Evolutionary conservation across 2,888 invertebrate genomes (phyloP), one percentile per base, ranked within the genome.

Genomic region (Himalopsyche kuldschensis): DNA sequence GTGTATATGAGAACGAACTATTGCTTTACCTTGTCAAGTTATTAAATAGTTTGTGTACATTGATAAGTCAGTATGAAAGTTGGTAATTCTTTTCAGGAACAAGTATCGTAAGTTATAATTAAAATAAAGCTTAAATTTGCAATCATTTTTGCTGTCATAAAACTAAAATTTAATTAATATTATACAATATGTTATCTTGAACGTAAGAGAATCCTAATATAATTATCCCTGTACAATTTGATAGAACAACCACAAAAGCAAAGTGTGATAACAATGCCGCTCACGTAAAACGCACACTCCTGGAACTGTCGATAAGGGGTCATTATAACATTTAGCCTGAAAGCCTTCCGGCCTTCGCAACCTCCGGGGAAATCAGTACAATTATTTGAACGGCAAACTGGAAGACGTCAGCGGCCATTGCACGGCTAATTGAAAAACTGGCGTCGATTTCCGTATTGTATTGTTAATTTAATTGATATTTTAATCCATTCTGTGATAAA

Each of bases 291-390:
- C 46, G 76, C 27, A 48, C 55, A 55, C 81, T 55, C 31, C 76
- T 76, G 31, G 75, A 77, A 76, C 81, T 47, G 75, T 81, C 81
- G 63, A 81, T 81, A 81, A 55, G 77, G 55, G 75, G 81, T 81
- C 81, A 81, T 81, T 81, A 81, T 81, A 81, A 77, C 81, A 77
- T 55, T 77, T 81, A 55, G 48, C 81, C 77, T 77, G 81, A 77
- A 77, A 77, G 55, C 81, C 48, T 77, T 75, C 75, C 47, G 27
- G 31, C 75, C 75, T 31, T 30, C 32, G 8, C 27, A 30, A 30
- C 80, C 80, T 46, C 75, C n/a, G 69, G 80, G 80, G 80, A 80
- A 80, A 80, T 80, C 80, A 80, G 80, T 47, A 46, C 80, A 80
- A 80, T 80, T 80, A 80, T 80, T 75, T 47, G 31, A 75, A 47